Base-by-base conservation (phyloP, 2,113 vertebrate genomes). In the Sinocyclocheilus grahami region DNA sequence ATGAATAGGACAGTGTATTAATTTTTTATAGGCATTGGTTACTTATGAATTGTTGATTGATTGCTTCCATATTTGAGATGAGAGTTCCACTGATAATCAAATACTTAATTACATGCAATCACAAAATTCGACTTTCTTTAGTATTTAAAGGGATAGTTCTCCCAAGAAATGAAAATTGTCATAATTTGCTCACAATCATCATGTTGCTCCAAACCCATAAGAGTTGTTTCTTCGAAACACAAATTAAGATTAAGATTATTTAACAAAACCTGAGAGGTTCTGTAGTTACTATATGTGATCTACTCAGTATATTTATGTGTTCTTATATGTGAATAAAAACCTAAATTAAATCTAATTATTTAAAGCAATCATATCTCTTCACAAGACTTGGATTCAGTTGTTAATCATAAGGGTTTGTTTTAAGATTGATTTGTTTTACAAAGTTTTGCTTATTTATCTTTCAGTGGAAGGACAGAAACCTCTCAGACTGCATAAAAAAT, bases 11-110 rank as follows among this genome's bases (percentile, higher is more conserved):
- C 18, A 58, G 62, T 76, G 58, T 82, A 62, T 83, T 55, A 6
- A 48, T 88, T 82, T 88, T 83, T 53, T 71, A 88, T 82, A 75
- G 83, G 60, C 33, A 78, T 77, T 86, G 84, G 78, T 72, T 83
- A 72, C 84, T 55, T 46, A 53, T 16, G 60, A 78, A 83, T 78
- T 33, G 14, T 9, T 85, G 30, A 85, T 84, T 87, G 77, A 87
- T 86, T 78, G 72, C 87, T 62, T 55, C 30, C 42, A 67, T 24
- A 74, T 71, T 76, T 42, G 46, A 10, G 9, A 39, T 46, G 58
- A 75, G 22, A 58, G 9, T 20, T 67, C n/a, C 37, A 55, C 12
- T 39, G 27, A 65, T 30, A 55, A 30, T 67, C 39, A 71, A 85
- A 77, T 77, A 85, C 69, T 78, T 39, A 42, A 74, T 72, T 6